Conservation (phyloP, 2,797 vertebrate species). For the Oryzias sinensis region DNA sequence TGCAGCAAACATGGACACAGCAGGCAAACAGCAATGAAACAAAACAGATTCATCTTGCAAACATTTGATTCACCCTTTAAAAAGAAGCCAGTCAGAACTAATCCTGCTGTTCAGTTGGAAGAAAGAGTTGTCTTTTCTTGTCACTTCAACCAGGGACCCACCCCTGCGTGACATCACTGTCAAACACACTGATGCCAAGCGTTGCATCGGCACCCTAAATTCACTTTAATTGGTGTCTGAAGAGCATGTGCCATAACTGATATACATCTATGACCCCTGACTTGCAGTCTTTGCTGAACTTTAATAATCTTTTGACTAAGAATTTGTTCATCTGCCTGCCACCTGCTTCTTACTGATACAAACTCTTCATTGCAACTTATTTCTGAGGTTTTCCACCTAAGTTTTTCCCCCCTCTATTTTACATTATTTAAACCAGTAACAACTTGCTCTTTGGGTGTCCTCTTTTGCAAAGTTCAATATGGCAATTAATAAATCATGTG, state of each 20-base stretch:
- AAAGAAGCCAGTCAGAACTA: slow-evolving; percentile 18
- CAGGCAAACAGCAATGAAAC: slow-evolving; percentile 32
- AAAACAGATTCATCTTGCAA: slow-evolving; percentile 37
- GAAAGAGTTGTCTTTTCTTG: slow-evolving; percentile 42
- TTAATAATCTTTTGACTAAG: slow-evolving; percentile 40
- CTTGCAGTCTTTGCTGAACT: slow-evolving; percentile 25
- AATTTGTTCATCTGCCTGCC: slow-evolving; percentile 51
- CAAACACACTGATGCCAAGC: slow-evolving; percentile 38
- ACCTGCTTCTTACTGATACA: slow-evolving; percentile 50
- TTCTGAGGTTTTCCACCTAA: slow-evolving; percentile 1
- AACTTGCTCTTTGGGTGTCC: slow-evolving; percentile 35
- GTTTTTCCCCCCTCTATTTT: slow-evolving; percentile 13
- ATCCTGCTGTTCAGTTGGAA: slow-evolving; percentile 34
- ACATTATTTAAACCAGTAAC: slow-evolving; percentile 22
- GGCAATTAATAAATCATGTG: slow-evolving; percentile 53
- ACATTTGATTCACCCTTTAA: slow-evolving; percentile 31
- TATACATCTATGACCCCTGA: slow-evolving; percentile 40
- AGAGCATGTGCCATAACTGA: slow-evolving; percentile 32
- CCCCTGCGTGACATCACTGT: slow-evolving; percentile 55
- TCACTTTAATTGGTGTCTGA: slow-evolving; percentile 40
- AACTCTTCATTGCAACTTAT: slow-evolving; percentile 18
- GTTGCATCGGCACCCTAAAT: slow-evolving; percentile 40
- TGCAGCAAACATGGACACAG: slow-evolving; percentile 22
- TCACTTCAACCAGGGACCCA: slow-evolving; percentile 33
- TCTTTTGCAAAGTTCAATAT: slow-evolving; percentile 25